phyloP scores from a whole-genome alignment of 1,140 invertebrate species.

The Lycorma delicatula region DNA sequence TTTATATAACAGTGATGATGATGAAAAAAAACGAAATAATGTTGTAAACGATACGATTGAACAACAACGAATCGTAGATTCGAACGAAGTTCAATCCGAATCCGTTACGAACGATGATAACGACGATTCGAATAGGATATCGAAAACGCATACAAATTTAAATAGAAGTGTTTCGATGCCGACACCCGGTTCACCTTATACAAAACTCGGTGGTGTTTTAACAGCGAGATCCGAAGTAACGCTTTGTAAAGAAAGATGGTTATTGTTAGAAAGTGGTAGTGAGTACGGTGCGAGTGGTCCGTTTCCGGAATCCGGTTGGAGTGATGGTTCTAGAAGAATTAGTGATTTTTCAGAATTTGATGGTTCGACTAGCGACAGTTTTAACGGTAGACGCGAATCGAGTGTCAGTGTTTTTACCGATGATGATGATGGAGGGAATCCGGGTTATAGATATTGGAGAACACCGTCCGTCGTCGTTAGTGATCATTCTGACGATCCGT shows the following conservation, averaged over 20 bases:
- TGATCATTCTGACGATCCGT: constrained; percentile 66
- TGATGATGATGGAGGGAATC: constrained; percentile 14
- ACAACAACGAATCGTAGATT: no score
- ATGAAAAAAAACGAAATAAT: not conserved
- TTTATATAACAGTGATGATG: constrained; percentile 43
- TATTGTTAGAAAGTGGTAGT: no score
- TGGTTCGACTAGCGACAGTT: not conserved
- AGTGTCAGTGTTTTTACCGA: constrained; percentile 13
- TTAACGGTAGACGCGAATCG: constrained; percentile 3
- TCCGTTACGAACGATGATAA: not conserved
- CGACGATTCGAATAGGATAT: not conserved
- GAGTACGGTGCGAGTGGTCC: not conserved
- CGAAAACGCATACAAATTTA: not conserved
- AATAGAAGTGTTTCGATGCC: not conserved
- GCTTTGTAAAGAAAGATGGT: not conserved
- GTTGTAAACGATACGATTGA: not conserved
- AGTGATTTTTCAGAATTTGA: constrained; percentile 7
- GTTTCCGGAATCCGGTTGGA: not conserved
- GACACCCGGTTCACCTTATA: not conserved
- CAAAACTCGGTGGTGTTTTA: not conserved
- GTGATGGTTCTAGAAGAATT: not conserved
- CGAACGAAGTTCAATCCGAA: not conserved
- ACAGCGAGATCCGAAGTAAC: not conserved
- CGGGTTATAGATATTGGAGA: constrained; percentile 49
- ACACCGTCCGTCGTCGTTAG: constrained; percentile 76